Evolutionary conservation across 2,113 vertebrate genomes (phyloP).

Genomic region (Neopipo cinnamomea): DNA sequence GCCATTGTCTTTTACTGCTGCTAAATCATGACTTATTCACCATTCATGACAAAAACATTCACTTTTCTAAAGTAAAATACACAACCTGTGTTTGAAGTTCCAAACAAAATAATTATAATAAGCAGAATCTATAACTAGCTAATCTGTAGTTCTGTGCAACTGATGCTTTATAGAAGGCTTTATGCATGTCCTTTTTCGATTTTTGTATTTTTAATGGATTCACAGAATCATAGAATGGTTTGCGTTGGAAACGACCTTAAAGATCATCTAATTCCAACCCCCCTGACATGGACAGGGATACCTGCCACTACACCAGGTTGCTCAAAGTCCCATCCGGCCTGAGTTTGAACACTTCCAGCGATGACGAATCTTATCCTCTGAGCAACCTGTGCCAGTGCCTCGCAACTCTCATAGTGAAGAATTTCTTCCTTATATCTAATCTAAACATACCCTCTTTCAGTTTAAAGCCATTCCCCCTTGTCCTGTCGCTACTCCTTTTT

Average conservation of each 20-base stretch:
- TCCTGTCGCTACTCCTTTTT: background rate
- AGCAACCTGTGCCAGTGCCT: background rate
- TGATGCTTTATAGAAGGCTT: background rate
- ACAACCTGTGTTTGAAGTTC: background rate
- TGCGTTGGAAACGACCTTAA: background rate
- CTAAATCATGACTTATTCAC: background rate
- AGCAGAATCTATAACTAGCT: background rate
- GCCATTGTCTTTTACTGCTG: background rate
- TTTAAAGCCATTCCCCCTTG: background rate
- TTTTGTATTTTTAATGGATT: background rate
- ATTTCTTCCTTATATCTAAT: background rate
- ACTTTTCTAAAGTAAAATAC: background rate
- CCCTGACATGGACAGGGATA: rapidly evolving
- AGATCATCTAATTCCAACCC: background rate
- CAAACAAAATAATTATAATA: background rate
- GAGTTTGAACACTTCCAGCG: background rate
- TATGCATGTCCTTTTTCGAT: background rate
- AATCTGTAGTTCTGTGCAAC: background rate
- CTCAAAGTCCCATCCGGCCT: background rate
- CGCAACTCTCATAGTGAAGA: background rate
- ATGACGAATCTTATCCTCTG: background rate
- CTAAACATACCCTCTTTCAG: background rate
- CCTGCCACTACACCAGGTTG: background rate
- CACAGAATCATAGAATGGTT: background rate
- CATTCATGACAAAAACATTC: background rate